phyloP scores from a whole-genome alignment of 2,113 vertebrate species.

The Anoura caudifer region DNA sequence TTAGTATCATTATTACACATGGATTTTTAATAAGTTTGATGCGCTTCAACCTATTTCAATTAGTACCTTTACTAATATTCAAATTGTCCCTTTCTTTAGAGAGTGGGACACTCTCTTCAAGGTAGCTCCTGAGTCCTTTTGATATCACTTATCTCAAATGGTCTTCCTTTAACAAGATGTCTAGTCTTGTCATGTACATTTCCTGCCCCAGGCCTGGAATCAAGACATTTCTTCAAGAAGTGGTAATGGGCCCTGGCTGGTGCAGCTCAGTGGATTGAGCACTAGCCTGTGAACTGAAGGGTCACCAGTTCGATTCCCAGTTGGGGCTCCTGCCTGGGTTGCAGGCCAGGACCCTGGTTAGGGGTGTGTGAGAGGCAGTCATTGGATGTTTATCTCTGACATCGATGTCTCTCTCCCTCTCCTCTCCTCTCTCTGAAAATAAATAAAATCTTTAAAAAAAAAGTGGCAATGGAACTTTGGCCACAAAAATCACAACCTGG shows the following conservation, averaged over 20 bases:
- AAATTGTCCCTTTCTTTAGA: background rate
- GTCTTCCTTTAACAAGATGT: background rate
- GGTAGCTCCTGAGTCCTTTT: background rate
- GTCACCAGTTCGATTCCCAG: no score
- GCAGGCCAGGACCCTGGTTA: no score
- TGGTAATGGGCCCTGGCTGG: background rate
- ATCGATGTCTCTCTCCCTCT: no score
- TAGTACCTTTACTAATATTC: background rate
- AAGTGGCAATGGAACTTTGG: background rate
- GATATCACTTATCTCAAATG: background rate
- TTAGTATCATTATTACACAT: background rate
- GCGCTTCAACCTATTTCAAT: background rate
- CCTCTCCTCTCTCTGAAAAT: no score
- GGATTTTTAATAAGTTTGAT: background rate
- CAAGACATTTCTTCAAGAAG: background rate
- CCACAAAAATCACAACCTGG: background rate
- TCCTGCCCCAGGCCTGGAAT: background rate
- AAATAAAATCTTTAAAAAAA: background rate
- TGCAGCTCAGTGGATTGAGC: no score
- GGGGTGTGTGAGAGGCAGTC: no score
- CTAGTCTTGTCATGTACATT: background rate
- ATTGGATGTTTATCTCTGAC: no score
- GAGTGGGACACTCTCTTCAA: background rate
- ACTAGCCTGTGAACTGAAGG: no score
- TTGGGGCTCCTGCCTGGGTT: no score